These are phyloP conservation scores for Rhamnusium bicolor DNA, from an alignment of 2,888 invertebrate genomes.

Conservation along the genomic window DNA sequence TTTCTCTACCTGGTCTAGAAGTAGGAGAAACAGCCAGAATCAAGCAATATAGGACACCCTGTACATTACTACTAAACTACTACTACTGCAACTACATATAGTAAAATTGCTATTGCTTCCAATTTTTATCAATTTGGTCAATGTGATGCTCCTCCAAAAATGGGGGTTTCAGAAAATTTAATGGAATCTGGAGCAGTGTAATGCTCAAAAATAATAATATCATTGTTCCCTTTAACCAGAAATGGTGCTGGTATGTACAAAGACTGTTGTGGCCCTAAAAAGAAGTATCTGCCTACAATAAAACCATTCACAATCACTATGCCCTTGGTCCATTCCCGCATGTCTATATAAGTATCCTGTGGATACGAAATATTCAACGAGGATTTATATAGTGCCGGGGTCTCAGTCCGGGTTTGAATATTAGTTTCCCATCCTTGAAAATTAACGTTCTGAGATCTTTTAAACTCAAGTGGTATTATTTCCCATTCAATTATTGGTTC, in stretches of 20 bases:
- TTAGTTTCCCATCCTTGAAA: background rate
- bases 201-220: slow-evolving; percentile 66
- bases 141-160: background rate
- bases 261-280: slow-evolving; percentile 85
- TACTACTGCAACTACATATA: too few species aligned
- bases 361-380: slow-evolving; percentile 71
- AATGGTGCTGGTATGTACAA: slow-evolving; percentile 86
- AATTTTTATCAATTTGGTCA: background rate
- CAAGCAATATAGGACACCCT: too few species aligned
- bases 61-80: too few species aligned
- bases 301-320: slow-evolving; percentile 87
- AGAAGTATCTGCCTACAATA: slow-evolving; percentile 87
- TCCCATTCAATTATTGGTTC: slow-evolving; percentile 67
- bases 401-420: slow-evolving; percentile 52
- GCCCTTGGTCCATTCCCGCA: slow-evolving; percentile 88
- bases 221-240: slow-evolving; percentile 73
- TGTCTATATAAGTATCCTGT: slow-evolving; percentile 84
- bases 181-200: slow-evolving; percentile 54
- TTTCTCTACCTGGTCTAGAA: too few species aligned
- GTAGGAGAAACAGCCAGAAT: too few species aligned
- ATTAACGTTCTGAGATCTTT: slow-evolving; percentile 31
- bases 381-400: slow-evolving; percentile 75
- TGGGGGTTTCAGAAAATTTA: slow-evolving; percentile 46
- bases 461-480: slow-evolving; percentile 71
- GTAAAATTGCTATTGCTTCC: too few species aligned